Evolutionary conservation across 92 coral and sea anemone genomes (phyloP).

Genomic region (Porites rus): DNA sequence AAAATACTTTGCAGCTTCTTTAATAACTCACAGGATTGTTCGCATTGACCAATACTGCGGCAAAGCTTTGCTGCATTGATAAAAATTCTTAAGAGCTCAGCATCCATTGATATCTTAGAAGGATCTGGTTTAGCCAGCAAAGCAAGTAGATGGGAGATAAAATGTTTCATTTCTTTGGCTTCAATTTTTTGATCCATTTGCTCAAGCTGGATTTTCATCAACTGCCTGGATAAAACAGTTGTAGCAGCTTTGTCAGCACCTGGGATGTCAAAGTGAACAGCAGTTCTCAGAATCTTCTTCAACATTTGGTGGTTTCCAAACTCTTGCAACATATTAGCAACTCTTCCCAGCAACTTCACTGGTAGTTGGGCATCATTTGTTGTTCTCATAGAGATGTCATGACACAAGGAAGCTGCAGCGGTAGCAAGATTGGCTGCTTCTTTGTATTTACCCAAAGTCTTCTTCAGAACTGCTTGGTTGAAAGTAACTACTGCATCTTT

Average conservation of each 20-base stretch:
- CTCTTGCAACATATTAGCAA: neutral
- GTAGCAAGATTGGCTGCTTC: neutral
- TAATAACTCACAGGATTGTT: neutral
- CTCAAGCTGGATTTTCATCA: conserved; percentile 32
- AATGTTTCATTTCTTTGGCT: neutral
- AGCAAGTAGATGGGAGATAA: neutral
- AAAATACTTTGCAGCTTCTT: neutral
- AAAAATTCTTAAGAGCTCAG: neutral
- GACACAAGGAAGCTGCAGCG: conserved; percentile 20
- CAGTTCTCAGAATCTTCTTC: neutral
- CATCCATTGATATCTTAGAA: neutral
- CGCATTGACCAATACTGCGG: too few species aligned
- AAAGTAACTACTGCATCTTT: neutral
- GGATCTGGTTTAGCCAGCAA: too few species aligned
- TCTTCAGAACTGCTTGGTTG: conserved; percentile 10
- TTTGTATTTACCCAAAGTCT: neutral
- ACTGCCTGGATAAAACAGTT: neutral
- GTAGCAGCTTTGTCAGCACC: neutral
- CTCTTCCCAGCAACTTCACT: conserved; percentile 18
- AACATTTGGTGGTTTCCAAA: conserved; percentile 1
- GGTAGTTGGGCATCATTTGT: conserved; percentile 6
- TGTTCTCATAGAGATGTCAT: conserved; percentile 7
- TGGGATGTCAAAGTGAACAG: neutral
- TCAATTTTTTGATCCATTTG: neutral
- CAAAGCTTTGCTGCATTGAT: neutral